Conservation (phyloP, 2,888 invertebrate genomes). For the Rhingia campestris region DNA sequence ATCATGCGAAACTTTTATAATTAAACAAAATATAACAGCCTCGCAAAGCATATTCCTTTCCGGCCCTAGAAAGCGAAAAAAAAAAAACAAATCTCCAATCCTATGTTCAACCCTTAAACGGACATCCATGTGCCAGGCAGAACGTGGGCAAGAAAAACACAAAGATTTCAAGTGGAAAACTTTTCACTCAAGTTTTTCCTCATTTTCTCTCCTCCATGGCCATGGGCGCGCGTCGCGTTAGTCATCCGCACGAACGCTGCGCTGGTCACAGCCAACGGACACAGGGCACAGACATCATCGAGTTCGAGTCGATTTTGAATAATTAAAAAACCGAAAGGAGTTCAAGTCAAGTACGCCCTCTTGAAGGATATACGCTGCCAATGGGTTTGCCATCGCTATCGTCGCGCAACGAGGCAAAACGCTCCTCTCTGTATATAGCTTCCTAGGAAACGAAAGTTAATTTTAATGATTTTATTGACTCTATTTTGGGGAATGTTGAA, state of each 20-base stretch:
- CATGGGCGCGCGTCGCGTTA: constrained; percentile 25
- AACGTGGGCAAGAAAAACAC: constrained; percentile 49
- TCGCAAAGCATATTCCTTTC: constrained; percentile 61
- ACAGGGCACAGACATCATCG: constrained; percentile 58
- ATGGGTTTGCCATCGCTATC: constrained; percentile 16
- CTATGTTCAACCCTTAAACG: constrained; percentile 45
- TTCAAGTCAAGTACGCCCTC: constrained; percentile 26
- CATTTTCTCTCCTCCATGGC: constrained; percentile 1
- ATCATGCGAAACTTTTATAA: constrained; percentile 73
- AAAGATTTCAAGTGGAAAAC: constrained; percentile 72
- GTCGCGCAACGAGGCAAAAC: constrained; percentile 3
- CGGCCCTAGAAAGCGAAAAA: constrained; percentile 7
- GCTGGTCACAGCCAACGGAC: background rate
- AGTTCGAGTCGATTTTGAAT: constrained; percentile 66
- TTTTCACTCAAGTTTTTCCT: constrained; percentile 44
- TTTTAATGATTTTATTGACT: constrained; percentile 75
- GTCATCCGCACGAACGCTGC: background rate
- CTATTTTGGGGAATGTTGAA: constrained; percentile 37
- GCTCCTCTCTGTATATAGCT: background rate
- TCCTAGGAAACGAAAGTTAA: constrained; percentile 60
- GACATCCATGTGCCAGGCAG: constrained; percentile 13
- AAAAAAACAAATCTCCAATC: background rate
- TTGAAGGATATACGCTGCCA: constrained; percentile 29
- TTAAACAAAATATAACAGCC: constrained; percentile 70
- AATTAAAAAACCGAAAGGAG: constrained; percentile 62